Base-by-base conservation (phyloP, 2,113 vertebrate species). In the Bujurquina vittata region DNA sequence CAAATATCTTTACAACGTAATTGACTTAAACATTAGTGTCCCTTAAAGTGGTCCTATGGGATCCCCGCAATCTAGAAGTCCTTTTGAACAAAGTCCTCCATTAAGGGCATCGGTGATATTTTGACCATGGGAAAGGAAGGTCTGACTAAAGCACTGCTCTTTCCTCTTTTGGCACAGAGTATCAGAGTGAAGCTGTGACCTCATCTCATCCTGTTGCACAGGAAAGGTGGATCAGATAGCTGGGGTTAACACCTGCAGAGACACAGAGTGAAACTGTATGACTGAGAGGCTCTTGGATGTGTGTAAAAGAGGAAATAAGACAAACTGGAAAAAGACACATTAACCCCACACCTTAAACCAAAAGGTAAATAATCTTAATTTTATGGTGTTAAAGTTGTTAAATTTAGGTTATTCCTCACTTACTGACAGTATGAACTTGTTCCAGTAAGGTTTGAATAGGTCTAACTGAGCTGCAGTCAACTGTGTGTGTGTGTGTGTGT, bases 141-240 rank as follows among this genome's bases (percentile, higher is more conserved):
- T 78, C 80, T 61, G 82, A 92, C 81, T 75, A 73, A 84, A 79
- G 61, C 75, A 22, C 80, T 60, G 17, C 80, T 79, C 79, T 65
- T 91, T 92, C 87, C 88, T 74, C 43, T 87, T 74, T 85, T 88
- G 83, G 87, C 79, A 69, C 43, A 1, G 65, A 75, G 72, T 87
- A 79, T 73, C 80, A 33, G 57, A 76, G 67, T 22, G 56, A 56
- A 79, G 62, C 73, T 67, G 79, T 93, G 89, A 94, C 92, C 89
- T 93, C 91, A 94, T 91, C 75, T 61, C 88, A 85, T 92, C 87
- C 89, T 87, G 92, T 79, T 62, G 29, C 43, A 83, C 88, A 91
- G 94, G 93, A 95, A 94, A 91, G 83, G 82, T 79, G 87, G 74
- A 81, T 88, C 91, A 85, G 82, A 93, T 87, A 65, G 55, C 81